Evolutionary conservation across 2,888 invertebrate genomes (phyloP).

Genomic region (Tridacna gigas): DNA sequence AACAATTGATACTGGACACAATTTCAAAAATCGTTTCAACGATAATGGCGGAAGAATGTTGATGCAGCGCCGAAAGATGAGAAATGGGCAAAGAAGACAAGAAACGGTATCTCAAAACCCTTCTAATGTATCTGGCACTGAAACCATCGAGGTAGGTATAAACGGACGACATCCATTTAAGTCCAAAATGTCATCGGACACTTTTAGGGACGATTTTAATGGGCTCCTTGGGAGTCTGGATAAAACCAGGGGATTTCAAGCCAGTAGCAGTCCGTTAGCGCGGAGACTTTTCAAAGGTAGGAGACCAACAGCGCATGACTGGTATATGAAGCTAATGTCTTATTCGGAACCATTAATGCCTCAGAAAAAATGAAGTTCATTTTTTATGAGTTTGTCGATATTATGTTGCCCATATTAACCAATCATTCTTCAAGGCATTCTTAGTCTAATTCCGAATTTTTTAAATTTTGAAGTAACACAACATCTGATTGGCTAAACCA

Average conservation of each 20-base stretch:
- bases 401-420: too few relatives aligned
- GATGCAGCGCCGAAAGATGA: neutral
- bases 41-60: neutral
- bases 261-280: neutral
- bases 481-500: too few relatives aligned
- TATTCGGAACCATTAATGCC: neutral
- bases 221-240: neutral
- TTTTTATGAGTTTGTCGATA: too few relatives aligned
- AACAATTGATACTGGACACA: neutral
- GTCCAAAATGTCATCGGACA: neutral
- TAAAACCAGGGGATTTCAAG: neutral
- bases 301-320: neutral
- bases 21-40: neutral
- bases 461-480: too few relatives aligned
- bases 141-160: neutral
- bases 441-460: too few relatives aligned
- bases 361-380: too few relatives aligned
- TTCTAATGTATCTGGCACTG: neutral
- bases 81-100: constrained; percentile 6
- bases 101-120: neutral
- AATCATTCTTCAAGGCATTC: too few relatives aligned
- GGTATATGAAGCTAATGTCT: constrained; percentile 7
- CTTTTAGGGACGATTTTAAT: neutral
- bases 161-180: neutral
- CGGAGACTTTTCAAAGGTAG: neutral